phyloP scores from a whole-genome alignment of 2,113 vertebrate species.

The Casuarius casuarius region DNA sequence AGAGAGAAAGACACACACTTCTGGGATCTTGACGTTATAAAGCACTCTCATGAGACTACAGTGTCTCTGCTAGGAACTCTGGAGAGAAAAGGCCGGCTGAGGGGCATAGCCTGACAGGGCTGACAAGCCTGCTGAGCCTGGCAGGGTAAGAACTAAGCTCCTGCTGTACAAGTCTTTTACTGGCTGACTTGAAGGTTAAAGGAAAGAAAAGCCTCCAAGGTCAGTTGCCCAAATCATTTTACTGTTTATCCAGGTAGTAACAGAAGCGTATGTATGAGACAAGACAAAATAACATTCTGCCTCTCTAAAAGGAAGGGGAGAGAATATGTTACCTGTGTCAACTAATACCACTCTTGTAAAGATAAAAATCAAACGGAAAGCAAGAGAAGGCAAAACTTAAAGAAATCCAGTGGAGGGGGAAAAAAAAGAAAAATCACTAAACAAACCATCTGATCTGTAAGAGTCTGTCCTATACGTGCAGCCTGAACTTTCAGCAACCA shows the following conservation, averaged over 20 bases:
- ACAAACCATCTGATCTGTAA: background rate
- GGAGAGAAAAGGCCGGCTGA: background rate
- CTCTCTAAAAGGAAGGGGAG: background rate
- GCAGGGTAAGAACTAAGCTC: background rate
- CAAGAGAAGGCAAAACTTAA: background rate
- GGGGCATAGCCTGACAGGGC: background rate
- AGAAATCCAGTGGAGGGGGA: background rate
- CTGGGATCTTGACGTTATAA: background rate
- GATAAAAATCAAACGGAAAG: background rate
- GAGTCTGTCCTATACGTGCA: background rate
- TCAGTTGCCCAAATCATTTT: background rate
- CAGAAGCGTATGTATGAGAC: background rate
- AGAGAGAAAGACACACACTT: background rate
- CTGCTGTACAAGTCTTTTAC: background rate
- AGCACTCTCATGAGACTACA: background rate
- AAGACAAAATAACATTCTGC: background rate
- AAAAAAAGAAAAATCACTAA: background rate
- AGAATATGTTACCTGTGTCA: background rate
- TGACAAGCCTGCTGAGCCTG: background rate
- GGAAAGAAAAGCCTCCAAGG: background rate
- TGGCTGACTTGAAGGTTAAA: background rate
- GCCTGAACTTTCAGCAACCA: background rate
- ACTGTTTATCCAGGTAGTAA: background rate
- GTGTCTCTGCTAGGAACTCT: background rate
- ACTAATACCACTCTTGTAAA: background rate